Base-by-base conservation (phyloP, 2,888 invertebrate species). In the Aleiodes testaceus region DNA sequence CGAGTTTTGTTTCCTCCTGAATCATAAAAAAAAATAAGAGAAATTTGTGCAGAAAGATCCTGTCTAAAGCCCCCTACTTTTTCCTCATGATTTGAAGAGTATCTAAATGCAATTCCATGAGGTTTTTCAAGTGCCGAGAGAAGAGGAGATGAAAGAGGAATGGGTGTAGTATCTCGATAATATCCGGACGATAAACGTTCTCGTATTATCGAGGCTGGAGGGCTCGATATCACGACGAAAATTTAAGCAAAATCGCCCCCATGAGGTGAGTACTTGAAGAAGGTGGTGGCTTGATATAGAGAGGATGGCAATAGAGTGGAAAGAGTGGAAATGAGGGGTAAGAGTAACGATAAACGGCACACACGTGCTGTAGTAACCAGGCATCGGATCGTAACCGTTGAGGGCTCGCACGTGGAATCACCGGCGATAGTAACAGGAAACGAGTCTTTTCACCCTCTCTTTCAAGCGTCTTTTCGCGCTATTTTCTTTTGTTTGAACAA, bases 341-440 rank as follows among this genome's bases (percentile, higher is more conserved):
- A 22, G 22, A 70, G 42, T 72, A 64, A 71, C 71, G 69, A 45
- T 59, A 59, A 59, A 59, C 59, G 61, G 66, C 65, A 50, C 70
- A 74, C 77, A 74, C 72, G 49, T 42, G 74, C 72, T n/a, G 26
- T 63, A 59, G 77, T 73, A 79, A 78, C 67, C 73, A 68, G 75
- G 75, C 75, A 79, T 80, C 76, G 73, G 75, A 45, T 53, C 59
- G 59, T 59, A 59, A 59, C 59, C 36, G 59, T 59, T 59, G 36
- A 59, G 59, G 55, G 55, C 47, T 42, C n/a, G 59, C 66, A 50
- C 66, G 52, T 52, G 66, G 47, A 44, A 68, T 45, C 52, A 30
- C 30, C 50, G 55, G 49, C 16, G 65, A 59, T 16, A 67, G 53
- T 67, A 50, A 70, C 70, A 50, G 68, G 69, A 73, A 69, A 70